These are phyloP conservation scores for Oncorhynchus nerka DNA, from an alignment of 2,113 vertebrate species.

Conservation along the genomic window DNA sequence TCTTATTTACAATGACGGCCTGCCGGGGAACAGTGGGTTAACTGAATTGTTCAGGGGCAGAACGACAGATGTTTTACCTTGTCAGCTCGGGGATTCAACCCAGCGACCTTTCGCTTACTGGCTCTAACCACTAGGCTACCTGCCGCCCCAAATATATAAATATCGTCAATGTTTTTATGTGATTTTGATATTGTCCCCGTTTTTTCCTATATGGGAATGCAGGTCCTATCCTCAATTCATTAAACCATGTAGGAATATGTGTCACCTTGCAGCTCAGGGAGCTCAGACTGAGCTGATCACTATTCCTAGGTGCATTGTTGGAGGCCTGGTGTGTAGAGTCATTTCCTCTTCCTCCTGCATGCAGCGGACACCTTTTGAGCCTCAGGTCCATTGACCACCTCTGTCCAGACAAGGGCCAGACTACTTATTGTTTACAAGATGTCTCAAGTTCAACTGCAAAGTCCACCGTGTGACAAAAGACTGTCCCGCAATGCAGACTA, in stretches of 20 bases:
- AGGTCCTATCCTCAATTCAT: not conserved
- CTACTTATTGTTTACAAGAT: slow-evolving; percentile 77
- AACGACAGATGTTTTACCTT: no score
- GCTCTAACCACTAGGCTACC: no score
- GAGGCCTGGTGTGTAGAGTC: slow-evolving; percentile 33
- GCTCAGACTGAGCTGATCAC: not conserved
- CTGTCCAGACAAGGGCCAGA: slow-evolving; percentile 76
- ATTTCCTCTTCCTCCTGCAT: slow-evolving; percentile 26
- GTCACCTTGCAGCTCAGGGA: not conserved
- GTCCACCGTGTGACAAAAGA: slow-evolving; percentile 62
- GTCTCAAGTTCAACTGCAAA: slow-evolving; percentile 83
- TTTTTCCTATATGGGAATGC: no score
- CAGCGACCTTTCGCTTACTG: no score
- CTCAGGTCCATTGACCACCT: slow-evolving; percentile 44
- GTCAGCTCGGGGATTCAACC: no score
- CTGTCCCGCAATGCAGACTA: slow-evolving; percentile 59
- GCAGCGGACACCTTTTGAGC: slow-evolving; percentile 5
- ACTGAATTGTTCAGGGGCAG: no score
- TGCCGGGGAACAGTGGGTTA: no score
- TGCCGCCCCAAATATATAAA: no score
- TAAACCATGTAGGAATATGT: not conserved
- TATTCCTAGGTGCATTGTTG: slow-evolving; percentile 28
- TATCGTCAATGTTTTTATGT: no score
- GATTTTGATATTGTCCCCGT: no score
- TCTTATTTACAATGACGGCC: no score